phyloP scores from a whole-genome alignment of 2,113 vertebrate species.

The Mastomys natalensis region DNA sequence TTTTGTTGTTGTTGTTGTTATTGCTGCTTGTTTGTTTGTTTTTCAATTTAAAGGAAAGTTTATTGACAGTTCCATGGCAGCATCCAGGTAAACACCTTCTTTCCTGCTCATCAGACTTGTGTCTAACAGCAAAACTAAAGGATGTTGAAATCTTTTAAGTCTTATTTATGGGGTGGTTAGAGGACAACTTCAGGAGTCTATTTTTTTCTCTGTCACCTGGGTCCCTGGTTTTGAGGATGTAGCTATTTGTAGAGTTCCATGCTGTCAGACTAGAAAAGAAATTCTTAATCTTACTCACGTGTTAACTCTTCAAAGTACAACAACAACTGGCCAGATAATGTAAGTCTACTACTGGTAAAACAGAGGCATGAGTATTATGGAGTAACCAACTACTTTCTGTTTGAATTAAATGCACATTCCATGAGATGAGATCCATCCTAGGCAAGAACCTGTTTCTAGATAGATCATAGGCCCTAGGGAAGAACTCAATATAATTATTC shows the following conservation, averaged over 20 bases:
- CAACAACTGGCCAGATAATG: background rate
- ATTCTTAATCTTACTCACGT: too few relatives aligned
- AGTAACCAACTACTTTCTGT: background rate
- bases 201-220: background rate
- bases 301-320: background rate
- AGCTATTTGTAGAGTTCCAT: background rate
- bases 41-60: background rate
- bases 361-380: background rate
- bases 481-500: background rate
- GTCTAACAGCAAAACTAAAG: background rate
- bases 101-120: background rate
- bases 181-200: background rate
- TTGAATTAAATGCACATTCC: background rate
- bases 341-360: background rate
- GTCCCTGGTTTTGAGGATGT: background rate
- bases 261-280: background rate
- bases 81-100: background rate
- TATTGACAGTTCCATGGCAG: background rate
- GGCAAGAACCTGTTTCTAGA: background rate
- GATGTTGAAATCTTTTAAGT: background rate
- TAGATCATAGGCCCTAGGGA: background rate
- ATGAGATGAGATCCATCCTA: background rate
- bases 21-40: too few relatives aligned
- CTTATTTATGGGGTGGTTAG: background rate
- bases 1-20: background rate